Evolutionary conservation across 1,140 invertebrate genomes (phyloP).

Genomic region (Conus ventricosus): DNA sequence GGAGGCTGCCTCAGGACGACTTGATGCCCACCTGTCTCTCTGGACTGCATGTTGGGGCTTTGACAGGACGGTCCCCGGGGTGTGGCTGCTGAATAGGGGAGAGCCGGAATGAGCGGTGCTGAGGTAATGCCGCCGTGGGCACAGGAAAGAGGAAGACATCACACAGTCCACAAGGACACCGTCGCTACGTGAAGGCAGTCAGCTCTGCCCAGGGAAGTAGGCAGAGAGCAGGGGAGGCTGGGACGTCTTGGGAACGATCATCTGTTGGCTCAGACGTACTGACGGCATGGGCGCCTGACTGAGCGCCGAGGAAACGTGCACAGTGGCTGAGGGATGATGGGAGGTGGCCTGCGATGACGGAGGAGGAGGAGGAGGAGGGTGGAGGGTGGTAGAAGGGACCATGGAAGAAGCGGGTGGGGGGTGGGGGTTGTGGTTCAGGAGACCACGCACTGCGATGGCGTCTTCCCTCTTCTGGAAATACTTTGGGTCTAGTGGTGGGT

Average conservation of each 20-base stretch:
- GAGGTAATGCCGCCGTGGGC: too few relatives aligned
- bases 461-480: slow-evolving; percentile 66
- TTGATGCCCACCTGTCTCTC: too few relatives aligned
- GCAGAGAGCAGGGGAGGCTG: slow-evolving; percentile 66
- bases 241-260: slow-evolving; percentile 57
- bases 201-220: slow-evolving; percentile 65
- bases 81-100: too few relatives aligned
- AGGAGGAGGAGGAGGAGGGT: not conserved
- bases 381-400: too few relatives aligned
- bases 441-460: slow-evolving; percentile 61
- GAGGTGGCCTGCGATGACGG: slow-evolving; percentile 13
- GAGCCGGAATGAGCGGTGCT: too few relatives aligned
- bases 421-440: slow-evolving; percentile 40
- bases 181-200: not conserved
- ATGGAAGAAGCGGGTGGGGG: slow-evolving; percentile 36
- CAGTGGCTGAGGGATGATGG: not conserved
- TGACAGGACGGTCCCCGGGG: too few relatives aligned
- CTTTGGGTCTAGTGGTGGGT: slow-evolving; percentile 67
- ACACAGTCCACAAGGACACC: too few relatives aligned
- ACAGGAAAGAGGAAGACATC: too few relatives aligned
- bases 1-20: too few relatives aligned
- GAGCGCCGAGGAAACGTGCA: slow-evolving; percentile 5
- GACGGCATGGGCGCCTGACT: not conserved
- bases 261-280: slow-evolving; percentile 61
- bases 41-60: too few relatives aligned